phyloP scores from a whole-genome alignment of 2,113 vertebrate species.

The Telmatochromis brachygnathus region DNA sequence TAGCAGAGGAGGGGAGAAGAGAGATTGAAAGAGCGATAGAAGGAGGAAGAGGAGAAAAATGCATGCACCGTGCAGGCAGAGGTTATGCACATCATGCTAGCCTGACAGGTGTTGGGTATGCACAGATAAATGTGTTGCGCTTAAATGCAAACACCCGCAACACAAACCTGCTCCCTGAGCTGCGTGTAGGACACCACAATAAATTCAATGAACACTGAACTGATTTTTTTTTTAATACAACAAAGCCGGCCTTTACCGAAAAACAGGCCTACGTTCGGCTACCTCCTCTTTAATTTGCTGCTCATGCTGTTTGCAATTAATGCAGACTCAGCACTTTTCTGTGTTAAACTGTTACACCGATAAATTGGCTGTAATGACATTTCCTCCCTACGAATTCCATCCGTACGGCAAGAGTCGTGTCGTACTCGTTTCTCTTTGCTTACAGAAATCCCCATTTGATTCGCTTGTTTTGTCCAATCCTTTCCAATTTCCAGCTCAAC shows the following conservation, averaged over 20 bases:
- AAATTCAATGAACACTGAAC: not conserved
- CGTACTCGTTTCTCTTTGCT: not conserved
- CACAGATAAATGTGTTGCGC: not conserved
- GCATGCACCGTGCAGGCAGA: not conserved
- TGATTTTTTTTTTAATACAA: not conserved
- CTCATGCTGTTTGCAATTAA: not conserved
- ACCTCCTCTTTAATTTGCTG: not conserved
- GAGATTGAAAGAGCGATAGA: not conserved
- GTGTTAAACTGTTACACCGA: not conserved
- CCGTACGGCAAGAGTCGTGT: not conserved
- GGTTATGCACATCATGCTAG: constrained; percentile 19
- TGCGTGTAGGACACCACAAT: not conserved
- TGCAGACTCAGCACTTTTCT: not conserved
- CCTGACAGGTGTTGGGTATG: constrained; percentile 22
- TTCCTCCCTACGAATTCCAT: not conserved
- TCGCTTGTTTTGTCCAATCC: not conserved
- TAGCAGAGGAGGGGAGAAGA: not conserved
- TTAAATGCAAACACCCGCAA: not conserved
- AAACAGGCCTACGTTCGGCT: not conserved
- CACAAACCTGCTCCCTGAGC: not conserved
- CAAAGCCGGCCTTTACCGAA: not conserved
- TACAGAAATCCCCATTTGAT: not conserved
- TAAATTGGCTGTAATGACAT: not conserved
- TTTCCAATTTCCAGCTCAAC: not conserved
- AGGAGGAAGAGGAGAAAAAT: not conserved